Evolutionary conservation across 1,140 invertebrate species (phyloP).

Genomic region (Drosophila gunungcola): DNA sequence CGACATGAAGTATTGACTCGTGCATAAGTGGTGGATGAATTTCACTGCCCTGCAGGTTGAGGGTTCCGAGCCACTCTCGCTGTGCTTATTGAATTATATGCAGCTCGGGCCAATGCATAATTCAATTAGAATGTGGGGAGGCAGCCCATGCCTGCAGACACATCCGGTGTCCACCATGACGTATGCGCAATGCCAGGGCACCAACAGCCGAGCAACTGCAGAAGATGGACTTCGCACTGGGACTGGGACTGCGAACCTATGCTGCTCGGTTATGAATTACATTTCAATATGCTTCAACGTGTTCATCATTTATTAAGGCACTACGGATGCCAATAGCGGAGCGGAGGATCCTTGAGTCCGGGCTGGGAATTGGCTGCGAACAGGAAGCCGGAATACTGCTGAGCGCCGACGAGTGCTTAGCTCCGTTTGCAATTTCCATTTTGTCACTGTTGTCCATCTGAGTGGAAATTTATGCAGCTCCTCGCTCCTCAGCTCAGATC

Average conservation of each 20-base stretch:
- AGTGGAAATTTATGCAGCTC: conserved; percentile 79
- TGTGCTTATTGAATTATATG: conserved; percentile 42
- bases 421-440: conserved; percentile 78
- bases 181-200: conserved; percentile 35
- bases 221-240: background rate
- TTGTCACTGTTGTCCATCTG: conserved; percentile 82
- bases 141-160: conserved; percentile 18
- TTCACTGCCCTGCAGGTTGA: background rate
- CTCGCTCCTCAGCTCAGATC: conserved; percentile 1
- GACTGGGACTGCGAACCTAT: conserved; percentile 3
- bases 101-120: conserved; percentile 41
- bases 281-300: conserved; percentile 81
- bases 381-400: conserved; percentile 66
- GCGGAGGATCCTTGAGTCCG: conserved; percentile 45
- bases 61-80: conserved; percentile 1
- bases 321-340: conserved; percentile 57
- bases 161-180: conserved; percentile 41
- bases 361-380: conserved; percentile 35
- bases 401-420: conserved; percentile 48
- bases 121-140: conserved; percentile 48
- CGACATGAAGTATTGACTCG: background rate
- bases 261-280: conserved; percentile 75
- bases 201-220: background rate
- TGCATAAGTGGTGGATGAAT: background rate
- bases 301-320: conserved; percentile 76